A percentile compares a stretch with the other conserved stretches of the same genome.
phyloP scores from a whole-genome alignment of 2,113 vertebrate genomes.

The Sinocyclocheilus maitianheensis region DNA sequence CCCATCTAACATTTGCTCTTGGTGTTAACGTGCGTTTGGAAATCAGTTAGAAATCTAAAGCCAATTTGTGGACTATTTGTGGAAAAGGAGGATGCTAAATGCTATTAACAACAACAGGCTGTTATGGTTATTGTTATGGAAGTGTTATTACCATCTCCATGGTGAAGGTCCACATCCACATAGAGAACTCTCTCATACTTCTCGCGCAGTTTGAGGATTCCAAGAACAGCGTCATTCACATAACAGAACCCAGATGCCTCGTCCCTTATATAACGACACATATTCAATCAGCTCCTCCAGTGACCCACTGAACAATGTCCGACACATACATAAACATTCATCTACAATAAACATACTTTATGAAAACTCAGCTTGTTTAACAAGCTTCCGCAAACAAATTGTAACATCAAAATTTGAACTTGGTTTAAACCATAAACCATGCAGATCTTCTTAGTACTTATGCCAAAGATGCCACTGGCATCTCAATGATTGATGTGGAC shows the following conservation, averaged over 20 bases:
- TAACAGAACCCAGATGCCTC: conserved; percentile 98
- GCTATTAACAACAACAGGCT: not conserved
- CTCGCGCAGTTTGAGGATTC: conserved; percentile 89
- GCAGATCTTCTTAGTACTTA: not conserved
- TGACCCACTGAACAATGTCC: conserved; percentile 17
- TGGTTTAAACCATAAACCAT: not conserved
- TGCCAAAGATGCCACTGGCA: conserved; percentile 7
- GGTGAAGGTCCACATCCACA: conserved; percentile 94
- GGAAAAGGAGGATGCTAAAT: not conserved
- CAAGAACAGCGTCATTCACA: conserved; percentile 93
- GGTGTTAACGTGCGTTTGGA: not conserved
- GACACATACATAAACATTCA: not conserved
- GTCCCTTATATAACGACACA: conserved; percentile 74
- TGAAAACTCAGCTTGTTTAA: not conserved
- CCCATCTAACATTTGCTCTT: not conserved
- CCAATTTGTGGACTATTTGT: not conserved
- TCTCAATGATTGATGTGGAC: conserved; percentile 23
- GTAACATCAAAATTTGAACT: not conserved
- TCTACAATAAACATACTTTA: not conserved
- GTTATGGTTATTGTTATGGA: conserved; percentile 14
- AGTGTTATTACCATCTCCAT: conserved; percentile 86
- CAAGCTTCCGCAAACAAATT: not conserved
- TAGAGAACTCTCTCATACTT: conserved; percentile 93
- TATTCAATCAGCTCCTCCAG: conserved; percentile 18
- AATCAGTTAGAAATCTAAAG: not conserved